Base-by-base conservation (phyloP, 2,113 vertebrate species). In the Nicator chloris region DNA sequence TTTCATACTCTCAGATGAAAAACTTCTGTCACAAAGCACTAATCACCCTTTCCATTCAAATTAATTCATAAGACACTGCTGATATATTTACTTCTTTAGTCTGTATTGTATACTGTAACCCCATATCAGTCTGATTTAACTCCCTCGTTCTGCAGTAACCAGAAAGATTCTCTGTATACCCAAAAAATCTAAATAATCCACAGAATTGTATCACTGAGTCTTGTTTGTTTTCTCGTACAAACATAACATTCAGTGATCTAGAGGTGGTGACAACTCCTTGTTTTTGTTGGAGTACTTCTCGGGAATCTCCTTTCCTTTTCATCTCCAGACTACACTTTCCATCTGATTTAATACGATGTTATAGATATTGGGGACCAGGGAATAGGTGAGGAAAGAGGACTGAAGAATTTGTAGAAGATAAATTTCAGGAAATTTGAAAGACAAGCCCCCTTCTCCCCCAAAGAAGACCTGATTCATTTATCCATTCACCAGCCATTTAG, bases 371-470 rank as follows among this genome's bases (percentile, higher is more conserved):
- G 8, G 18, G 7, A 68, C 30, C n/a, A 10, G 23, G 11, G 8
- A 0, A 1, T 19, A 47, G 11, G 14, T 9, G 7, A 6, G 9
- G 7, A 69, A 8, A 10, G 11, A 88, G 10, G 27, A 33, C 15
- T 63, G 33, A n/a, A 75, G 30, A 82, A 84, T 50, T 20, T 0
- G 0, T 40, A 47, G 45, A 65, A 88, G 17, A 45, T 77, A 65
- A 78, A 49, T 61, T 56, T 24, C 5, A 35, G 28, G 15, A 60
- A 83, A 65, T 60, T 56, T 65, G 31, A 12, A 65, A 49, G 21
- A 51, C 12, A 59, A 40, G 15, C 5, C 5, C 6, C 4, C 6
- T 51, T 35, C 39, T 61, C 10, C 5, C 5, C 5, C 17, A 31
- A 21, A 39, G 35, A 60, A 23, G 50, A 30, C 10, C 50, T 81